Evolutionary conservation across 2,113 vertebrate genomes (phyloP), one percentile per base, ranked within the genome.

Genomic region (Ailuropoda melanoleuca): DNA sequence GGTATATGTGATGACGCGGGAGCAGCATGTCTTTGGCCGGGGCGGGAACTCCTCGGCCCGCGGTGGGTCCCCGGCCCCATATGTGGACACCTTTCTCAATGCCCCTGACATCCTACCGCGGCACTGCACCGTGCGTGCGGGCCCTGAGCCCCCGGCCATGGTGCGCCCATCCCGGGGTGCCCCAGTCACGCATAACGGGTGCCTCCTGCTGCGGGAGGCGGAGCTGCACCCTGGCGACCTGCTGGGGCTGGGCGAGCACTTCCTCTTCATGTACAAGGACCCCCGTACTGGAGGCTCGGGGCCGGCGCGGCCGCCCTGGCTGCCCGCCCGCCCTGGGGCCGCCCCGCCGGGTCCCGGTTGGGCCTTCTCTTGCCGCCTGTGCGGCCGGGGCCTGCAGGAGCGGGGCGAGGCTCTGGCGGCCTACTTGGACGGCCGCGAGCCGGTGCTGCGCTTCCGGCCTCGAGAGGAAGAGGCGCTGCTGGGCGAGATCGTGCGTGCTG

Each of bases 181-280:
- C 4, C 98, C 98, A 4, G 99, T 99, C 94, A 99, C 99, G 75
- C 99, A 99, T 98, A 99, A 99, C 12, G 99, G 99, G 53, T 98
- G 98, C 58, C 98, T 99, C 3, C 97, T 99, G 48, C 99, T 99
- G 97, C 98, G 99, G 50, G 99, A 99, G 98, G 98, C 99, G 0
- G 98, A 99, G 96, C 98, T 99, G 46, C 99, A 98, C 86, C 99
- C 99, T 0, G 99, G 99, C 29, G 99, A 99, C 97, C 98, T 99
- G 97, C 98, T 99, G 83, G 99, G 99, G 86, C 98, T 99, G 70
- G 99, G 99, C 53, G 98, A 99, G 94, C 99, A 99, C 95, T 99
- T 99, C 97, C 98, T 99, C 39, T 99, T 99, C 98, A 98, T 99
- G 98, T 99, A 99, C 97, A 99, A 99, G 83, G 99, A 99, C 98